Percentiles rank a stretch among this genome's conserved stretches.
These are phyloP conservation scores for Bombus pyrosoma DNA, from an alignment of 1,140 invertebrate species.

Conservation along the genomic window DNA sequence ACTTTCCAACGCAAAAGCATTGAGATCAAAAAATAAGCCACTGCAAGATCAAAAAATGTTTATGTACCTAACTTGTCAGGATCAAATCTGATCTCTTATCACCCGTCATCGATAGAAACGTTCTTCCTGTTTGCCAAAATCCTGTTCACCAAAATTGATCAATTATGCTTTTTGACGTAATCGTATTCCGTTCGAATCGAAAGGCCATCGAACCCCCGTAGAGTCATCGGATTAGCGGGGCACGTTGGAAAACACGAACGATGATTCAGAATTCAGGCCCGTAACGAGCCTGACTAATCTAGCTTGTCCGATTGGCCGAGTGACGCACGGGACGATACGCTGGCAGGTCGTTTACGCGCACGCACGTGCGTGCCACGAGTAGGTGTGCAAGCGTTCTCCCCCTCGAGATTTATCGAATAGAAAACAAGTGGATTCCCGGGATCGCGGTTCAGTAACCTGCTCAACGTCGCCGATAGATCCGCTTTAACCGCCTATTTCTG, in stretches of 20 bases:
- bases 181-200: not conserved
- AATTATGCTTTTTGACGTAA: not conserved
- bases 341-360: slow-evolving; percentile 21
- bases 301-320: slow-evolving; percentile 43
- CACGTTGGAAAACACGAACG: not conserved
- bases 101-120: too few species aligned
- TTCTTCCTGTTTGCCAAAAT: too few species aligned
- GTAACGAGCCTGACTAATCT: slow-evolving; percentile 50
- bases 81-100: too few species aligned
- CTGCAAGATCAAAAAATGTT: too few species aligned
- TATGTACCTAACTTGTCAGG: too few species aligned
- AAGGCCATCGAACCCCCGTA: not conserved
- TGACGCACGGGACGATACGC: slow-evolving; percentile 54
- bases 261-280: slow-evolving; percentile 42
- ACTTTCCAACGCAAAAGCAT: too few species aligned
- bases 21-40: too few species aligned
- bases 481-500: slow-evolving; percentile 37
- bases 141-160: not conserved
- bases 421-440: slow-evolving; percentile 53
- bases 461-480: slow-evolving; percentile 25
- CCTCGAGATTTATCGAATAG: slow-evolving; percentile 44
- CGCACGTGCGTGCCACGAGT: slow-evolving; percentile 37
- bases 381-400: not conserved
- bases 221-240: not conserved
- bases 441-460: slow-evolving; percentile 51